These are phyloP conservation scores for Hylia prasina DNA, from an alignment of 2,113 vertebrate species.

Conservation along the genomic window DNA sequence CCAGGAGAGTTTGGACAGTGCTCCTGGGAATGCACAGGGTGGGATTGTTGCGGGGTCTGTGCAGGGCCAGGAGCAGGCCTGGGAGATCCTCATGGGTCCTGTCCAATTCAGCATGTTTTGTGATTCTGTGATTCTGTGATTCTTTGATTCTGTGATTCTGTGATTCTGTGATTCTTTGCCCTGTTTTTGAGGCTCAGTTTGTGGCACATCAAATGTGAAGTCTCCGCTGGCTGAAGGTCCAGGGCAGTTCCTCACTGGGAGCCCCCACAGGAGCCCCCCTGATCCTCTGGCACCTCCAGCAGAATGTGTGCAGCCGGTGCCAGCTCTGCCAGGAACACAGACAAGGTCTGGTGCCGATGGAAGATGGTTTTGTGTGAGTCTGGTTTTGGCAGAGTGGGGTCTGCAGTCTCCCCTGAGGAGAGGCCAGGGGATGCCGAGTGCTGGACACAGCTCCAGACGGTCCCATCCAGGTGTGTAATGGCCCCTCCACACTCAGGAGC, in stretches of 20 bases:
- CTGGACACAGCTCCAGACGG: accelerated
- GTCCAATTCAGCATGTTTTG: background rate
- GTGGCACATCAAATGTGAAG: accelerated
- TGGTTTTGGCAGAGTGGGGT: accelerated
- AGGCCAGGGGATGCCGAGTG: accelerated
- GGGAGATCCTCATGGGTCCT: no score
- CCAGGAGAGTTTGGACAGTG: accelerated
- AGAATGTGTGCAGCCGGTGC: no score
- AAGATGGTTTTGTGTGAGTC: background rate
- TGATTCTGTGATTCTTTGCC: no score
- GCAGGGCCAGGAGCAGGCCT: background rate
- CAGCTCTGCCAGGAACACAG: accelerated
- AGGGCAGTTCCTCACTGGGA: background rate
- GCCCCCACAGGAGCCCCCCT: background rate
- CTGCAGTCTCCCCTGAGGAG: background rate
- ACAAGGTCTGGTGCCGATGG: accelerated
- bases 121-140: background rate
- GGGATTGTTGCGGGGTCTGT: background rate
- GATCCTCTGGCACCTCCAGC: background rate
- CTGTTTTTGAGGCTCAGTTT: accelerated
- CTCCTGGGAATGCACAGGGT: background rate
- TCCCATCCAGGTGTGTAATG: accelerated
- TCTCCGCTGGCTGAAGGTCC: accelerated
- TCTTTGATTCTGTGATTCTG: background rate
- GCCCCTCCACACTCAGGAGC: accelerated